These are phyloP conservation scores for Aldrovandia affinis DNA, from an alignment of 2,797 vertebrate species.

Conservation along the genomic window DNA sequence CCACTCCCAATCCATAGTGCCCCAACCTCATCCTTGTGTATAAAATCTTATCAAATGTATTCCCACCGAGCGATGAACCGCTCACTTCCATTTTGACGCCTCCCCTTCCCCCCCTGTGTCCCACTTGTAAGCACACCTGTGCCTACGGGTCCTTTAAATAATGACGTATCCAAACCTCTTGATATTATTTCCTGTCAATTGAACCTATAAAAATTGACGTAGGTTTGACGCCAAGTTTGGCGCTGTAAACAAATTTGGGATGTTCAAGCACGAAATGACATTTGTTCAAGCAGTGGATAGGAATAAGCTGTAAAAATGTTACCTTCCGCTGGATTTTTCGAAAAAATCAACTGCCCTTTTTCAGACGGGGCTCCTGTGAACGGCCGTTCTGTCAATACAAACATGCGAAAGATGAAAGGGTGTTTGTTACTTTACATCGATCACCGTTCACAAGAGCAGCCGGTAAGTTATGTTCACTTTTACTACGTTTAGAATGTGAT, in stretches of 20 bases:
- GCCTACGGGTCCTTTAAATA: not conserved
- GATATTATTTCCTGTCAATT: not conserved
- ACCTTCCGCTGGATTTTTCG: conserved; percentile 68
- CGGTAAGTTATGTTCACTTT: conserved; percentile 22
- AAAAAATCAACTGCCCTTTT: conserved; percentile 60
- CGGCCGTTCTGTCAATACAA: conserved; percentile 75
- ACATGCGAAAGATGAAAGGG: conserved; percentile 53
- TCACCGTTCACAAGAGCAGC: conserved; percentile 22
- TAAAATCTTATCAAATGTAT: too few relatives aligned
- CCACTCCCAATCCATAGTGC: too few relatives aligned
- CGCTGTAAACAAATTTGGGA: conserved; percentile 1
- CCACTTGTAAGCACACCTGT: not conserved
- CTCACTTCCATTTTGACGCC: too few relatives aligned
- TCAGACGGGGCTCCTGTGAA: conserved; percentile 56
- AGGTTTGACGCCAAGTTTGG: not conserved
- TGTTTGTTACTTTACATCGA: conserved; percentile 18
- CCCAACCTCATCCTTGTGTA: too few relatives aligned
- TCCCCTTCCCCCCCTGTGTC: too few relatives aligned
- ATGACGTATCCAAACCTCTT: not conserved
- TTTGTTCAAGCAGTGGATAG: not conserved
- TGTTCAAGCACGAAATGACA: not conserved
- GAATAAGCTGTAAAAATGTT: conserved; percentile 65
- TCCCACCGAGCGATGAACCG: too few relatives aligned
- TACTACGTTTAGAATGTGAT: conserved; percentile 26
- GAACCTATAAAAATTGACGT: conserved; percentile 27